phyloP scores from a whole-genome alignment of 23 tunicate genomes.

The Phallusia fumigata region DNA sequence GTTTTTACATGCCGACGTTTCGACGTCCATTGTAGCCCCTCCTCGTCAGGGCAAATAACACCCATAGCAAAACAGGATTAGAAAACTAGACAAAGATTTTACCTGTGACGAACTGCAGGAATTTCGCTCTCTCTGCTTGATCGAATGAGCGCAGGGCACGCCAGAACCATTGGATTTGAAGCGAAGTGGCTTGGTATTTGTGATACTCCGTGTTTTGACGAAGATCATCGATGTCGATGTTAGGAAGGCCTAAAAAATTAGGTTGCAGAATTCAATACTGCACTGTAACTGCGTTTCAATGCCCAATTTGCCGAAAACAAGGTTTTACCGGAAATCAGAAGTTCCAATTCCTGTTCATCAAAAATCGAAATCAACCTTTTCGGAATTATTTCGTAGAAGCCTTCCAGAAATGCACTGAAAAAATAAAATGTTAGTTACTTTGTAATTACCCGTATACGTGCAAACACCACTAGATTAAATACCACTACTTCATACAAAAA shows the following conservation, averaged over 20 bases:
- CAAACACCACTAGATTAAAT: too few species aligned
- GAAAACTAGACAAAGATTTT: neutral
- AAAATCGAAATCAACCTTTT: constrained; percentile 93
- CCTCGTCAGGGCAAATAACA: too few species aligned
- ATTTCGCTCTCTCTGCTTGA: constrained; percentile 96
- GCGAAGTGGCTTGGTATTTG: constrained; percentile 80
- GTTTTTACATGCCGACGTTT: too few species aligned
- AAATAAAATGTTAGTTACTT: too few species aligned
- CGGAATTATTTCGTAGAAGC: constrained; percentile 97
- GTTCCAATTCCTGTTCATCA: constrained; percentile 98
- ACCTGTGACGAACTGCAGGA: constrained; percentile 99
- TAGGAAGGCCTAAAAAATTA: constrained; percentile 80
- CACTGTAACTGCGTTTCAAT: too few species aligned
- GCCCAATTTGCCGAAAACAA: too few species aligned
- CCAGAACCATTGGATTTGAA: constrained; percentile 99
- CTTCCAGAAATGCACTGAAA: constrained; percentile 97
- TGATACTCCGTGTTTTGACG: constrained; percentile 92
- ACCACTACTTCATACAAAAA: too few species aligned
- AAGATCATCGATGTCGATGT: constrained; percentile 92
- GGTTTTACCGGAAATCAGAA: constrained; percentile 82
- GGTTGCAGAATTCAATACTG: too few species aligned
- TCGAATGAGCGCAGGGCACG: constrained; percentile 95
- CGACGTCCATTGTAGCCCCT: too few species aligned
- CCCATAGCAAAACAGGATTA: too few species aligned
- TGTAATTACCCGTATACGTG: too few species aligned